phyloP scores from a whole-genome alignment of 2,113 vertebrate genomes.

The Rhadina sibilatrix region DNA sequence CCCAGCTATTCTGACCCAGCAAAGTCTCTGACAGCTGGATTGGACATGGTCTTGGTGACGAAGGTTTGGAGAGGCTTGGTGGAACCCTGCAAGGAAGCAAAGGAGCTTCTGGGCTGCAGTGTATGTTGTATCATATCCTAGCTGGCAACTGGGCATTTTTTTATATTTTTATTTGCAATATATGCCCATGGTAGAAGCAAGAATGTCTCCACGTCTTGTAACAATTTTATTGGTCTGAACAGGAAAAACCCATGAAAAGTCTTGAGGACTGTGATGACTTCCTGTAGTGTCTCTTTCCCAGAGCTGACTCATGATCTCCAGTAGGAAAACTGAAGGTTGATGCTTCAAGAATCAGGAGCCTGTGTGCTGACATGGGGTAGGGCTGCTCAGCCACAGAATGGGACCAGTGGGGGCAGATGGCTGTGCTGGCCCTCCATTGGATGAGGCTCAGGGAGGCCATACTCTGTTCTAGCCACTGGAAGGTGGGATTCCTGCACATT shows the following conservation, averaged over 20 bases:
- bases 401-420: no score
- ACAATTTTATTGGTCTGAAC: neutral
- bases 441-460: accelerated
- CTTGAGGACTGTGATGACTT: neutral
- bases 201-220: neutral
- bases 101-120: neutral
- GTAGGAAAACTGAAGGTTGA: neutral
- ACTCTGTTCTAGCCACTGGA: neutral
- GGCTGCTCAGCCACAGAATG: neutral
- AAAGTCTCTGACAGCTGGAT: accelerated
- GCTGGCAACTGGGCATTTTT: neutral
- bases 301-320: accelerated
- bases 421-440: neutral
- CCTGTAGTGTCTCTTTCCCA: neutral
- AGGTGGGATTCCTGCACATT: neutral
- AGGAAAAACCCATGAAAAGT: neutral
- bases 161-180: neutral
- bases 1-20: neutral
- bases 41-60: accelerated
- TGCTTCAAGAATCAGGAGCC: neutral
- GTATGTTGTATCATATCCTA: neutral
- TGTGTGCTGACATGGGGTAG: accelerated
- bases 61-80: neutral
- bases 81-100: neutral
- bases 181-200: neutral